Evolutionary conservation across 2,113 vertebrate genomes (phyloP).

Genomic region (Plecturocebus donacophilus): DNA sequence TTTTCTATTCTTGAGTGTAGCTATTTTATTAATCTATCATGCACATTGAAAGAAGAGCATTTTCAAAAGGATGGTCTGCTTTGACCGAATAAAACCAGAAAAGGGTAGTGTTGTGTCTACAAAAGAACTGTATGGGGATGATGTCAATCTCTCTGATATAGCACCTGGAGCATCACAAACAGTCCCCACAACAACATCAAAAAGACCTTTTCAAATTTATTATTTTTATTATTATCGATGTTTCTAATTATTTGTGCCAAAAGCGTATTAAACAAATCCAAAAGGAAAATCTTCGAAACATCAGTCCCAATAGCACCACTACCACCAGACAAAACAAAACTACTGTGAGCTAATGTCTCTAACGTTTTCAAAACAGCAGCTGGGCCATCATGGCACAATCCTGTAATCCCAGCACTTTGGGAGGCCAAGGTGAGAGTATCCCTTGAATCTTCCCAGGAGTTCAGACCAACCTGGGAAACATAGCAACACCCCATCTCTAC

Average conservation of each 20-base stretch:
- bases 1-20: neutral
- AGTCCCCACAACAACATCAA: no score
- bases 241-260: neutral
- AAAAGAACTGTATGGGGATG: neutral
- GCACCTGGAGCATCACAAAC: neutral
- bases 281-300: neutral
- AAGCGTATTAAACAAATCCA: neutral
- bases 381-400: no score
- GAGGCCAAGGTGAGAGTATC: no score
- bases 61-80: neutral
- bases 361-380: accelerated
- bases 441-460: no score
- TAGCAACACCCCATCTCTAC: no score
- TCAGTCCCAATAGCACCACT: neutral
- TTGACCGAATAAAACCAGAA: neutral
- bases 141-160: neutral
- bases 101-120: neutral
- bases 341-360: accelerated
- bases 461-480: no score
- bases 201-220: neutral
- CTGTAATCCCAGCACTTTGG: no score
- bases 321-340: neutral
- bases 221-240: neutral
- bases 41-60: neutral
- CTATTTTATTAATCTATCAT: neutral